Evolutionary conservation across 2,113 vertebrate species (phyloP), one percentile per base, ranked within the genome.

Genomic region (Butorides virescens): DNA sequence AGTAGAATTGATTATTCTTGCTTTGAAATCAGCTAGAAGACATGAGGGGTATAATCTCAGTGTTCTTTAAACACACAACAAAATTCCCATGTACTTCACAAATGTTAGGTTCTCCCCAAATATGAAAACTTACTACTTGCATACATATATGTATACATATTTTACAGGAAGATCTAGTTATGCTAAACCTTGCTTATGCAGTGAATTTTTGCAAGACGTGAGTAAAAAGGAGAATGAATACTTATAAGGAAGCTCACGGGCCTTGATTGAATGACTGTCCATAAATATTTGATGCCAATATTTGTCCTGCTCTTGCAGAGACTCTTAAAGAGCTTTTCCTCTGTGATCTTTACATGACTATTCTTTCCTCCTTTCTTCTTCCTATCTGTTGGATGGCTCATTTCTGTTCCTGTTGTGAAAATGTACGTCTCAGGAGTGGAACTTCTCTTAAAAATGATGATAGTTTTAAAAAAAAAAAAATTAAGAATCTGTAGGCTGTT

Each of bases 211-310:
- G 61, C 53, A 77, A 81, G 71, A n/a, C 81, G 71, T 78, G 79
- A 94, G 92, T 82, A 61, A 77, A 95, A 97, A 86, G 46, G 42
- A 55, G 77, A 87, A 68, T 76, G 71, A 91, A 87, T 92, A 58
- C 89, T 95, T 92, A 76, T 92, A 83, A 88, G 76, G 79, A 71
- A 70, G 70, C 86, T 85, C 19, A 7, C 72, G 73, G 58, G 58
- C 87, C 92, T 93, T 95, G 94, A 85, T 70, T 95, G 94, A 97
- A 95, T 93, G 91, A 56, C 66, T 96, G 86, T 44, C 93, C 94
- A 90, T 94, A 93, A 95, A 95, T 96, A 93, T 96, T 97, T 96
- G 78, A 95, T 96, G 88, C 83, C 77, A 92, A 6, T 97, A 91
- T 95, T 97, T 94, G 86, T 92, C 92, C 89, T 93, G 67, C 55